Evolutionary conservation across 2,113 vertebrate genomes (phyloP), one percentile per base, ranked within the genome.

Genomic region (Pseudorasbora parva): DNA sequence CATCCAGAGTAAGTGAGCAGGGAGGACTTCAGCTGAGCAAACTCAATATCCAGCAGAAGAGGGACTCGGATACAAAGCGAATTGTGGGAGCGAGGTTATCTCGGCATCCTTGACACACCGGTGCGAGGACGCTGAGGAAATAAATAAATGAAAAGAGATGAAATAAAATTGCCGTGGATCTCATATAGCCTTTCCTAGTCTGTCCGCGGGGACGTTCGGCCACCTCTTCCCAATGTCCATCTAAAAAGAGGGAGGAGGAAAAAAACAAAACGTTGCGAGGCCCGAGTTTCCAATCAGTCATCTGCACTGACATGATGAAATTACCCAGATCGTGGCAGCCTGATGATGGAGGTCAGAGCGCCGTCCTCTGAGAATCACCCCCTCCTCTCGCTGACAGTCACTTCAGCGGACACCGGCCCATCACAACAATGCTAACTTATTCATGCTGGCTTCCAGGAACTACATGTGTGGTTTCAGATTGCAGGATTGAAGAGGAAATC

Each of bases 401-500:
- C 91, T 93, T 91, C 90, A 88, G 84, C 89, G 90, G 92, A 92
- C 91, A 89, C 84, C 62, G 79, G 88, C 84, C 88, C 91, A 92
- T 90, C 93, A 93, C 92, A 93, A 94, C 92, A 93, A 88, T 90
- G 82, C 89, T 94, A 91, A 93, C 89, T 93, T 93, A 94, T 94
- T 93, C 89, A 94, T 94, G 91, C 90, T 87, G 83, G 89, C 88
- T 92, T 94, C 92, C 93, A 90, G 92, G 91, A 94, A 94, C 80
- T 76, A 78, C 60, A 62, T 5, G 72, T 43, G 69, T 47, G 82
- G 76, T 64, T 87, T 82, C 73, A 15, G 45, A 78, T 56, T 64
- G 79, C 23, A 62, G 75, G 64, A 72, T 60, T 27, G 64, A 2
- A 54, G 88, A 81, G 64, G 64, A 81, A 69, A 81, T 69, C 30